phyloP scores from a whole-genome alignment of 2,797 vertebrate genomes.

The Jordanella pulchra region DNA sequence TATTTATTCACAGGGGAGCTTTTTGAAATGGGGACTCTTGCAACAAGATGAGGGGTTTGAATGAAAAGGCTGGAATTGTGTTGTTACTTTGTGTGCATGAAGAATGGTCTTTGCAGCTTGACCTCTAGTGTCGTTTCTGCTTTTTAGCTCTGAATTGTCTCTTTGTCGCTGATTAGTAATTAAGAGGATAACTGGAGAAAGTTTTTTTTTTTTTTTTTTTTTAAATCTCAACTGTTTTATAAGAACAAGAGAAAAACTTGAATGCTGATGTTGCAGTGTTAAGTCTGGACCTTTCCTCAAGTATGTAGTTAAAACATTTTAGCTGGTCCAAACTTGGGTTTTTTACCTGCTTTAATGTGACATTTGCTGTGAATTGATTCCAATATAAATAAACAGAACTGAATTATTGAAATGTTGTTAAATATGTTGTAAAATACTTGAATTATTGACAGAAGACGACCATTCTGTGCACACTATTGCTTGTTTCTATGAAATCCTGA shows the following conservation, averaged over 20 bases:
- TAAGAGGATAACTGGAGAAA: background rate
- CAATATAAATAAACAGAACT: background rate
- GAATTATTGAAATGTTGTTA: background rate
- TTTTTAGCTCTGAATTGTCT: background rate
- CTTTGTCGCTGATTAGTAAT: background rate
- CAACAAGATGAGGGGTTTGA: too few relatives aligned
- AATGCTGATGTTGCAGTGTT: background rate
- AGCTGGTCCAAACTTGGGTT: background rate
- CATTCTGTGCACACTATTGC: conserved; percentile 8
- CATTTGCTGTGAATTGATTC: background rate
- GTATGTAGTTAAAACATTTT: background rate
- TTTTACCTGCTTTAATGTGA: too few relatives aligned
- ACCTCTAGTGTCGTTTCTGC: background rate
- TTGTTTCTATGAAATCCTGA: conserved; percentile 33
- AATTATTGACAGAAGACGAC: conserved; percentile 55
- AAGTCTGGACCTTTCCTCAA: background rate
- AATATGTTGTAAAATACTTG: conserved; percentile 28
- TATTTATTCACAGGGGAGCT: conserved; percentile 9
- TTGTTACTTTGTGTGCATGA: background rate
- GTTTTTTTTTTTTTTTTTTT: too few relatives aligned
- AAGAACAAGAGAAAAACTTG: too few relatives aligned
- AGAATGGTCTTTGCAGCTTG: background rate
- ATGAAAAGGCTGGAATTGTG: too few relatives aligned
- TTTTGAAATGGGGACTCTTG: too few relatives aligned
- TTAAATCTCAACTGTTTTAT: background rate